Evolutionary conservation across 2,888 invertebrate species (phyloP), one percentile per base, ranked within the genome.

Genomic region (Drosophila falleni): DNA sequence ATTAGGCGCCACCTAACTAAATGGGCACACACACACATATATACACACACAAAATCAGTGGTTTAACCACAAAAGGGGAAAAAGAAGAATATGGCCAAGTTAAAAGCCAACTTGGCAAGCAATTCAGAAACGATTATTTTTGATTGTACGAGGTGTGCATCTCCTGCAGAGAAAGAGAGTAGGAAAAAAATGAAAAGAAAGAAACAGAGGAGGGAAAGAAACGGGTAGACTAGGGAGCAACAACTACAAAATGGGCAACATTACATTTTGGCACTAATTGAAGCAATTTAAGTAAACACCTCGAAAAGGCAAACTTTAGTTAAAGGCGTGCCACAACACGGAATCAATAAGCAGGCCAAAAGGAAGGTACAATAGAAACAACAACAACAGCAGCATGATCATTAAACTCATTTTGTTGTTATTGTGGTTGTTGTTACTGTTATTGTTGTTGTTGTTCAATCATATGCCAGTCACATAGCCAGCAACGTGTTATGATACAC

Each of bases 401-500:
- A 89, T 87, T 87, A 77, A 72, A 71, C 65, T 56, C 65, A 47
- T 64, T 64, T 78, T 73, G 51, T 72, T 71, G 54, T 58, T 44
- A 23, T 67, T 42, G 33, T 44, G 50, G 53, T 60, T 39, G 66
- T 37, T 64, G 49, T 39, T 54, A 23, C 26, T 54, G 15, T 42
- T 33, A 19, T 35, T 64, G 10, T 44, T 49, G 41, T 60, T 41
- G 74, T 54, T 49, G 33, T 64, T 63, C 67, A 78, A 80, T 81
- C 89, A 83, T 87, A 88, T 88, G 83, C 87, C 88, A 90, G 89
- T 87, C 87, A 88, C 87, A 88, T 86, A 87, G 74, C 49, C 71
- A 66, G 67, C 74, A 81, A 89, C 88, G 89, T 88, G 87, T 88
- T 82, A 85, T 89, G 79, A 82, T 80, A 89, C 86, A 78, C 73